These are phyloP conservation scores for Petrocephalus schoutedeni DNA, from an alignment of 2,797 vertebrate genomes.

Conservation along the genomic window DNA sequence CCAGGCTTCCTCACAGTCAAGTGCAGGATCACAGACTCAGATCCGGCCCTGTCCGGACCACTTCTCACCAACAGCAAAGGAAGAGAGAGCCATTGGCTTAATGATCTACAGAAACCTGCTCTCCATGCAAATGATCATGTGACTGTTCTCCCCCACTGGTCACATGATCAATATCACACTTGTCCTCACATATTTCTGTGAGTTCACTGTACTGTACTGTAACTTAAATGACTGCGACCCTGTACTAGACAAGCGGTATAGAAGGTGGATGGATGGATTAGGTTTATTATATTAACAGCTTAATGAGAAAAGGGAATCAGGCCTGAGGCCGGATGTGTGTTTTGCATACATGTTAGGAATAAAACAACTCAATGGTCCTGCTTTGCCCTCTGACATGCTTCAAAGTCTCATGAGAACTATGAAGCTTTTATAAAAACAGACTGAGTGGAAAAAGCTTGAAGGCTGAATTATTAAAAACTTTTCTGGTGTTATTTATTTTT, in stretches of 20 bases:
- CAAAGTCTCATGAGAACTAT: background rate
- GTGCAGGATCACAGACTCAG: background rate
- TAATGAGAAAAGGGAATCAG: background rate
- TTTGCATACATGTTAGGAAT: background rate
- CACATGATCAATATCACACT: background rate
- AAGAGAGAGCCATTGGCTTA: background rate
- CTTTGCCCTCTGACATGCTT: background rate
- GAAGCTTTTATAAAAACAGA: slow-evolving; percentile 1
- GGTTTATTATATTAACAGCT: background rate
- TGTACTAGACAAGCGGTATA: background rate
- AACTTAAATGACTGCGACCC: background rate
- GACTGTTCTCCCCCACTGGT: background rate
- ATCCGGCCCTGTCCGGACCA: background rate
- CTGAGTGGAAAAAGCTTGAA: background rate
- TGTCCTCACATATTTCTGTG: background rate
- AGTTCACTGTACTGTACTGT: background rate
- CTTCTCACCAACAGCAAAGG: background rate
- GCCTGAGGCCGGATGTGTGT: background rate
- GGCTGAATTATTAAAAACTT: background rate
- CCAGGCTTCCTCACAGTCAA: slow-evolving; percentile 8
- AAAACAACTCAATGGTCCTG: background rate
- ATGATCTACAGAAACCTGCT: background rate
- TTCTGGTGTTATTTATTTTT: background rate
- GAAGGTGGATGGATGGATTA: background rate
- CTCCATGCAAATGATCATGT: background rate